phyloP scores from a whole-genome alignment of 2,113 vertebrate species.

The Vidua macroura region DNA sequence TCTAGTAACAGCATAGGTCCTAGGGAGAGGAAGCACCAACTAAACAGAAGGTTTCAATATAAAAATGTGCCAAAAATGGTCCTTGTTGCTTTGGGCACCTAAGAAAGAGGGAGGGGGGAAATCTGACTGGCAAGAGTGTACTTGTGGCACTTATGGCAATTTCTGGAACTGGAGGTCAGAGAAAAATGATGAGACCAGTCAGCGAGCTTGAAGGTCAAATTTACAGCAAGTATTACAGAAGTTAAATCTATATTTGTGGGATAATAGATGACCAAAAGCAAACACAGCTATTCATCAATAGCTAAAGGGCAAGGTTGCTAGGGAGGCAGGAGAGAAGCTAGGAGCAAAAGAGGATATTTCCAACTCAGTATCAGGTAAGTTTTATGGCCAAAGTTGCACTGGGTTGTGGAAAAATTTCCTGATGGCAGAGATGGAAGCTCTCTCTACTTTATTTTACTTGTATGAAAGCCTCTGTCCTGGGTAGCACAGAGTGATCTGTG shows the following conservation, averaged over 20 bases:
- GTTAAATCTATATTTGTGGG: constrained; percentile 48
- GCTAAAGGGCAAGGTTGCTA: constrained; percentile 39
- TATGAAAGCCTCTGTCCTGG: neutral
- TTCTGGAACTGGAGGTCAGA: constrained; percentile 19
- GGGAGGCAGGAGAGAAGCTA: neutral
- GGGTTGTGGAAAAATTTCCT: neutral
- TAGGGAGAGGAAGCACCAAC: neutral
- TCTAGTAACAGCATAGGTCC: constrained; percentile 10
- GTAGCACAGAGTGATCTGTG: neutral
- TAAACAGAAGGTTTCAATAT: constrained; percentile 33
- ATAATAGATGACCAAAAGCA: constrained; percentile 33
- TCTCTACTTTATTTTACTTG: neutral
- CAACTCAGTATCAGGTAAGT: neutral
- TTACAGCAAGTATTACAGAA: constrained; percentile 41
- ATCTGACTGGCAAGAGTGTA: neutral
- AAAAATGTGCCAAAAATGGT: neutral
- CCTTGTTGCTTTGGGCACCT: neutral
- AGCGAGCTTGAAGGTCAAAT: constrained; percentile 39
- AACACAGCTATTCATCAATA: constrained; percentile 42
- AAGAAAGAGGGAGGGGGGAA: neutral
- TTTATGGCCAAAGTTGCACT: neutral
- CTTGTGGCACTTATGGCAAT: constrained; percentile 18
- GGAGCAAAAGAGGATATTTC: neutral
- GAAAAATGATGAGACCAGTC: constrained; percentile 39
- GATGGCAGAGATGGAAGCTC: neutral